phyloP scores from a whole-genome alignment of 2,113 vertebrate species.

The Bubo bubo region DNA sequence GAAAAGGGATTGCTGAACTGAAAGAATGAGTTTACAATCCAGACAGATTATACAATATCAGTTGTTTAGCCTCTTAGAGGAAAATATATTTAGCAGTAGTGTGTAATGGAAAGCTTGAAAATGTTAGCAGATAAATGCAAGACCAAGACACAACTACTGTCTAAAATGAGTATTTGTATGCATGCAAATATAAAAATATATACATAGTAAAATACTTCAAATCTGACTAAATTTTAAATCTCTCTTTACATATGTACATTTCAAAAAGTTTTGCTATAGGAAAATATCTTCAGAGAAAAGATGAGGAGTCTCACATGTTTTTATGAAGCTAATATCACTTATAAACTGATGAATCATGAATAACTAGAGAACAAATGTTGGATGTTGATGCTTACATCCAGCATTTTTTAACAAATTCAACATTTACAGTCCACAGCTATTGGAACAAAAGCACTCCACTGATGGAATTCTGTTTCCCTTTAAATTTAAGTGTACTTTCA shows the following conservation, averaged over 20 bases:
- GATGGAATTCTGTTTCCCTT: background rate
- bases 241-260: background rate
- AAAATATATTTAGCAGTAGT: background rate
- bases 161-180: background rate
- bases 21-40: background rate
- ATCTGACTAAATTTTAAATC: background rate
- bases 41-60: background rate
- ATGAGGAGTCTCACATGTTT: background rate
- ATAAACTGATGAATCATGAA: background rate
- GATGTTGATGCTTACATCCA: background rate
- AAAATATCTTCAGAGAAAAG: background rate
- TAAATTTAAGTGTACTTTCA: background rate
- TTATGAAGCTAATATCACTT: background rate
- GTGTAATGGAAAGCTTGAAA: background rate
- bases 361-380: no score
- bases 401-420: background rate
- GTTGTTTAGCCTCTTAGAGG: background rate
- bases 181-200: background rate
- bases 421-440: background rate
- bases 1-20: background rate
- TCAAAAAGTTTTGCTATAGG: background rate
- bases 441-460: background rate
- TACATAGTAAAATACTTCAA: background rate
- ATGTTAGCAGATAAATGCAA: background rate
- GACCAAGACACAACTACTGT: background rate